Evolutionary conservation across 2,797 vertebrate species (phyloP).

Genomic region (Margarornis squamiger): DNA sequence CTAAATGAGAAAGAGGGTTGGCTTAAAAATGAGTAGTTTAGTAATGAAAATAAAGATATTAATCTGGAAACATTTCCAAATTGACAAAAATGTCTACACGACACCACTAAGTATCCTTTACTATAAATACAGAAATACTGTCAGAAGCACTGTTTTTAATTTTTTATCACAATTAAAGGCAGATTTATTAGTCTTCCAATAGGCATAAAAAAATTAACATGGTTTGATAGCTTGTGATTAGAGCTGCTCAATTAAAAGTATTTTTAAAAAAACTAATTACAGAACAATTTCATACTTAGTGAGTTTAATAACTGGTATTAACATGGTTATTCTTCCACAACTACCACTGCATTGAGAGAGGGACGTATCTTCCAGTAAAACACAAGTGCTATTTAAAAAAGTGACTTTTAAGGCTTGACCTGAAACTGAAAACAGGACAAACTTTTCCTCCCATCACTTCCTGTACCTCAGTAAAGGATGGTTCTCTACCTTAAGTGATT

Average conservation of each 20-base stretch:
- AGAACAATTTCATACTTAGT: background rate
- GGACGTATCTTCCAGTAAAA: background rate
- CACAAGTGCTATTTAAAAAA: background rate
- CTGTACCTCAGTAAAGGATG: background rate
- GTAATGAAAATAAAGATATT: background rate
- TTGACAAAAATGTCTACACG: background rate
- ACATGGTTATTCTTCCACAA: background rate
- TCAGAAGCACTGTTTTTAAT: background rate
- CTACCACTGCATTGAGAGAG: background rate
- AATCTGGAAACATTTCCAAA: background rate
- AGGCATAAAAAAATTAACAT: background rate
- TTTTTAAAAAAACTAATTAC: background rate
- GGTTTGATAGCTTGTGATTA: background rate
- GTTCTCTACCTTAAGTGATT: background rate
- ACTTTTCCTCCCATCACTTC: background rate
- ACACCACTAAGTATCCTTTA: background rate
- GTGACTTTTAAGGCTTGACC: background rate
- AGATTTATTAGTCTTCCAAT: background rate
- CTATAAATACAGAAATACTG: background rate
- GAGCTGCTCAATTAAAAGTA: background rate
- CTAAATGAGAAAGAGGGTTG: background rate
- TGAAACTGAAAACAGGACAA: background rate
- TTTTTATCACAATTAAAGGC: background rate
- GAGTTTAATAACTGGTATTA: background rate
- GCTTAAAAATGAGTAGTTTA: background rate